phyloP scores from a whole-genome alignment of 2,888 invertebrate genomes.

The Scrobipalpa costella region DNA sequence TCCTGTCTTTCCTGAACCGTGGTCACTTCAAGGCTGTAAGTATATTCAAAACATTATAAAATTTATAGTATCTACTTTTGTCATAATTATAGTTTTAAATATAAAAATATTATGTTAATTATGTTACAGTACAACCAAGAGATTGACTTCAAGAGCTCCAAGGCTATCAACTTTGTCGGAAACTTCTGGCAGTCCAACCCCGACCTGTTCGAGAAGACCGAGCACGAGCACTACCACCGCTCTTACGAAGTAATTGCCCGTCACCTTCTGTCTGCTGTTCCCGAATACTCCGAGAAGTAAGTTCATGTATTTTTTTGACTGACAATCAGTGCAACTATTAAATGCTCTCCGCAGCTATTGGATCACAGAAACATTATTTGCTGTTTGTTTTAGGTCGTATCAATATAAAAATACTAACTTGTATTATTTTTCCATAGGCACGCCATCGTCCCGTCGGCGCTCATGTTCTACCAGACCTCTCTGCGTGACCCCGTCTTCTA shows the following conservation, averaged over 20 bases:
- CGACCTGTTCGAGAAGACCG: conserved; percentile 64
- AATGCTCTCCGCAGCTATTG: no score
- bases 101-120: no score
- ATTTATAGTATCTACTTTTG: no score
- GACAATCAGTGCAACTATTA: no score
- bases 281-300: conserved; percentile 50
- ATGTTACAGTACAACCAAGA: conserved; percentile 60
- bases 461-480: conserved; percentile 83
- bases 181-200: conserved; percentile 81
- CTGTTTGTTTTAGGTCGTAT: no score
- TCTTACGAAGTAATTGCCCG: conserved; percentile 82
- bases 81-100: no score
- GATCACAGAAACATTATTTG: no score
- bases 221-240: conserved; percentile 62
- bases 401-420: no score
- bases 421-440: conserved; percentile 47
- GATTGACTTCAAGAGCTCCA: conserved; percentile 55
- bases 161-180: conserved; percentile 79
- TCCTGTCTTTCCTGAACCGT: conserved; percentile 75
- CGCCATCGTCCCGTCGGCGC: conserved; percentile 77
- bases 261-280: conserved; percentile 60
- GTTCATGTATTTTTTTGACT: no score
- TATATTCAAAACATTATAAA: conserved; percentile 34
- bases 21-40: conserved; percentile 82
- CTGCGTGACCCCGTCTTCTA: conserved; percentile 85